Evolutionary conservation across 2,888 invertebrate genomes (phyloP).

Genomic region (Drosophila fungiperda): DNA sequence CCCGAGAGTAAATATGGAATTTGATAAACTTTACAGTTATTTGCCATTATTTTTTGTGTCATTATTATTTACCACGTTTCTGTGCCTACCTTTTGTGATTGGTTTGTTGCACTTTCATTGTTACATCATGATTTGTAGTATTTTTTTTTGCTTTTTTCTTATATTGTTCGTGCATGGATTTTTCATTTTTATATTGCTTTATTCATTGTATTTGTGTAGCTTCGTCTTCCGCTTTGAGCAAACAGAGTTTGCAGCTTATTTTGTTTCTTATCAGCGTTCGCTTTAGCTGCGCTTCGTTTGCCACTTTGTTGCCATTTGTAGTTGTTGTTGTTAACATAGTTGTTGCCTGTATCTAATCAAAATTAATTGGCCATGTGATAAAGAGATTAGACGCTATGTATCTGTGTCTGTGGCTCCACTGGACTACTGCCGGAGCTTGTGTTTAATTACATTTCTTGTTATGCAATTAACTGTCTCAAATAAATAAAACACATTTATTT

Average conservation of each 20-base stretch:
- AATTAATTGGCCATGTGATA: conserved; percentile 76
- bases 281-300: conserved; percentile 65
- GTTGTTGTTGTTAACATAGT: conserved; percentile 7
- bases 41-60: conserved; percentile 10
- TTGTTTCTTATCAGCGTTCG: conserved; percentile 55
- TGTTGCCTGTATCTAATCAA: conserved; percentile 63
- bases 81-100: conserved; percentile 44
- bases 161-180: conserved; percentile 35
- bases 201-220: conserved; percentile 32
- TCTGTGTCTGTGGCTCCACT: background rate
- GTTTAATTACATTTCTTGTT: conserved; percentile 61
- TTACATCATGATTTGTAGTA: conserved; percentile 66
- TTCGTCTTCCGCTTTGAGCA: conserved; percentile 66
- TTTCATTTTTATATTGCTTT: conserved; percentile 27
- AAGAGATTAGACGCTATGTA: conserved; percentile 57
- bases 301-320: conserved; percentile 16
- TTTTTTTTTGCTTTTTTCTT: conserved; percentile 30
- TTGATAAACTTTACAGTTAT: conserved; percentile 16
- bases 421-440: conserved; percentile 24
- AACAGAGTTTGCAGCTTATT: conserved; percentile 36
- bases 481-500: background rate
- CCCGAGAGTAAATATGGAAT: background rate
- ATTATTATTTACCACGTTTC: conserved; percentile 40
- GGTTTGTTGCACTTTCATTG: conserved; percentile 70
- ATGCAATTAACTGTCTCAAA: conserved; percentile 34